Evolutionary conservation across 2,113 vertebrate species (phyloP), one percentile per base, ranked within the genome.

Genomic region (Hyla sarda): DNA sequence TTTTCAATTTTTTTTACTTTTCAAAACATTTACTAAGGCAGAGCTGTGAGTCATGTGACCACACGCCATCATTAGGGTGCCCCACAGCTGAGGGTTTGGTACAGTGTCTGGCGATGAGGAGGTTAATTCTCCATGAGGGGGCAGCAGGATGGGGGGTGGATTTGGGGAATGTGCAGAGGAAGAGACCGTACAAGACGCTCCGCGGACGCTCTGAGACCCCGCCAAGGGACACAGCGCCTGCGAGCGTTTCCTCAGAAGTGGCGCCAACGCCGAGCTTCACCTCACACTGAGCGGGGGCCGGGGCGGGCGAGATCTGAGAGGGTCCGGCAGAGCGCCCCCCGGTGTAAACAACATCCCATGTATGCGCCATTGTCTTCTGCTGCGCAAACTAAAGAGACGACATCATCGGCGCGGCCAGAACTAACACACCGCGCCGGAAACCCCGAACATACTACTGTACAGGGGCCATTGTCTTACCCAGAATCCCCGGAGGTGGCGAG

Each of bases 161-260:
- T 60, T 78, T 78, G 34, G n/a, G 73, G 58, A 85, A 76, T 28
- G 58, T 60, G 19, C 65, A 34, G 34, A 47, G 58, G 41, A 62
- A 85, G 62, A 32, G 74, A 72, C 83, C 47, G 11, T 79, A 28
- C 28, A 48, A 19, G 52, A 32, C 41, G 45, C 58, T 54, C 41
- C 74, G 13, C 60, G 45, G 19, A 47, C 3, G 47, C 30, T 37
- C 75, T 72, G 84, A 45, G 48, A 56, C 32, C 11, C 1, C 45
- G 84, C 77, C 84, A 80, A 80, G 62, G 47, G 84, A 80, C 84
- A 80, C 83, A 69, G 14, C 4, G 45, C 14, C 10, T 37, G 69
- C 19, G 58, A 69, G 30, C 16, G 1, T 5, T 9, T 54, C n/a
- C 13, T 86, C 65, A 86, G 84, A 81, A 60, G 65, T 81, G 50